Evolutionary conservation across 2,797 vertebrate genomes (phyloP).

Genomic region (Notolepis coatsorum): DNA sequence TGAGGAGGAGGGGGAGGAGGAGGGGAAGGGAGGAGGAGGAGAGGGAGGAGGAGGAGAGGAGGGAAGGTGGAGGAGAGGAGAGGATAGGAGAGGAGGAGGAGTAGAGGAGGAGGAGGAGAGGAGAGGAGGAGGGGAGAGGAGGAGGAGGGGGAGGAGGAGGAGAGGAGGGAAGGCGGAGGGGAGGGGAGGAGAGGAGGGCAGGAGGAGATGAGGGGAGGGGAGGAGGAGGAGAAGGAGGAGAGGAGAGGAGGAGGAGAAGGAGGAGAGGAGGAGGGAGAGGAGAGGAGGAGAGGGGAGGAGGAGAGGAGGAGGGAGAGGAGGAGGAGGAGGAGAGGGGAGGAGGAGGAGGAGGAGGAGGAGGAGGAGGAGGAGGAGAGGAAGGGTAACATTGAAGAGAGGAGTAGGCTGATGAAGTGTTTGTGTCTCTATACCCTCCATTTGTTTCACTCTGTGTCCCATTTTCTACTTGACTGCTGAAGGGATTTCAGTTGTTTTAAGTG

Average conservation of each 20-base stretch:
- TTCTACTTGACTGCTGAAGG: too few relatives aligned
- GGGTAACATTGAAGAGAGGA: constrained; percentile 18
- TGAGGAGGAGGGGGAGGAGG: background rate
- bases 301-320: constrained; percentile 63
- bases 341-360: constrained; percentile 46
- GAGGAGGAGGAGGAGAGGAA: constrained; percentile 5
- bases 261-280: constrained; percentile 18
- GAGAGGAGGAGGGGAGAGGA: constrained; percentile 2
- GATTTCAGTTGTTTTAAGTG: too few relatives aligned
- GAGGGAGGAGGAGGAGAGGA: background rate
- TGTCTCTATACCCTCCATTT: too few relatives aligned
- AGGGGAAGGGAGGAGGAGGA: background rate
- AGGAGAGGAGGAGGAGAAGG: constrained; percentile 19
- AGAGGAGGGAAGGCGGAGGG: constrained; percentile 60
- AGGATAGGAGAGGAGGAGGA: background rate
- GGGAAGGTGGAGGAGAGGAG: background rate
- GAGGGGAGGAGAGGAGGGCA: constrained; percentile 8
- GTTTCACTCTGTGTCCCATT: constrained; percentile 69
- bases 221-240: background rate
- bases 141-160: constrained; percentile 39
- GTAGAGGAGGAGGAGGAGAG: background rate
- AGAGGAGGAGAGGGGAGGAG: background rate
- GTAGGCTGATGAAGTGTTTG: too few relatives aligned
- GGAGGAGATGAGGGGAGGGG: background rate
- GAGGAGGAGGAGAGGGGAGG: constrained; percentile 33